Percentiles rank a stretch among this genome's conserved stretches.
These are phyloP conservation scores for Epinephelus fuscoguttatus DNA, from an alignment of 2,113 vertebrate genomes.

Conservation along the genomic window DNA sequence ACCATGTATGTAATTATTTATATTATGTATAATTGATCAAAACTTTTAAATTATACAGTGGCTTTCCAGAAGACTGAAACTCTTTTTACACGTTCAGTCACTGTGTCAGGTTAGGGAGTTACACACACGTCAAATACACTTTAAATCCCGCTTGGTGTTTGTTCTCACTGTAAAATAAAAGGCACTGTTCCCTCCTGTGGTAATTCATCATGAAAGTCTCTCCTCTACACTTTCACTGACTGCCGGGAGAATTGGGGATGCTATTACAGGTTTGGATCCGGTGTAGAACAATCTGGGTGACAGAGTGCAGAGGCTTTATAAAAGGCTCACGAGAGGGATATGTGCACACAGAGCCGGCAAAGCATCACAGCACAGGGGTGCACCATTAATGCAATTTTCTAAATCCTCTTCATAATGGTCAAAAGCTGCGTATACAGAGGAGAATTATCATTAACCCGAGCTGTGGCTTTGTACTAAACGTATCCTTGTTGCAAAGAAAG, in stretches of 20 bases:
- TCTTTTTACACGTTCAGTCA: background rate
- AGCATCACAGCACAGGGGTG: background rate
- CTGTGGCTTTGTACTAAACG: no score
- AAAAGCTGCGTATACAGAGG: background rate
- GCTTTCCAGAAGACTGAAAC: background rate
- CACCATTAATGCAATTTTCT: slow-evolving; percentile 7
- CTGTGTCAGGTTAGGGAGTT: background rate
- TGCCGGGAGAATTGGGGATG: background rate
- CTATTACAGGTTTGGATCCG: background rate
- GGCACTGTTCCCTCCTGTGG: background rate
- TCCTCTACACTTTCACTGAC: background rate
- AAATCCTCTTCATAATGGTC: slow-evolving; percentile 6
- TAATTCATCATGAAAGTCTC: background rate
- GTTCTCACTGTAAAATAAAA: background rate
- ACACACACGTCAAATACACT: background rate
- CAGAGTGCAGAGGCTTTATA: background rate
- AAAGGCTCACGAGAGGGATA: background rate
- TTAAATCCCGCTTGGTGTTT: background rate
- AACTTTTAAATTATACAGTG: background rate
- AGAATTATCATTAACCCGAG: background rate
- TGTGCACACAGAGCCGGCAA: background rate
- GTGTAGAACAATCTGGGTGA: background rate
- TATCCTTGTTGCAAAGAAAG: background rate
- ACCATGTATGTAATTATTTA: background rate
- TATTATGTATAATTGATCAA: background rate